A percentile compares a stretch with the other conserved stretches of the same genome.
phyloP scores from a whole-genome alignment of 1,140 invertebrate genomes.

The Babylonia areolata region DNA sequence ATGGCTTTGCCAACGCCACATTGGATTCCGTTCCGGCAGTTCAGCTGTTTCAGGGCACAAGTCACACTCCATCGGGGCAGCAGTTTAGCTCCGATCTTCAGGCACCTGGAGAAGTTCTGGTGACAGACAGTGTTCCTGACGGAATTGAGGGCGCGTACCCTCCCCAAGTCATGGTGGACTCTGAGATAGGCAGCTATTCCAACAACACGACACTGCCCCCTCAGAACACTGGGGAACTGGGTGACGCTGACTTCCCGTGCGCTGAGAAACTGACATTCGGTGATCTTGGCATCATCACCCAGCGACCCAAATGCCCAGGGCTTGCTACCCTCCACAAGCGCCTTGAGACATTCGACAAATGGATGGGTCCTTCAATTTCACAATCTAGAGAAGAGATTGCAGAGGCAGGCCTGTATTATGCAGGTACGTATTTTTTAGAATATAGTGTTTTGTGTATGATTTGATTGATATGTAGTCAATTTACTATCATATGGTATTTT shows the following conservation, averaged over 20 bases:
- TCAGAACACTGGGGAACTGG: too few relatives aligned
- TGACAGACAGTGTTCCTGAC: constrained; percentile 5
- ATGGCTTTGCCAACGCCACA: background rate
- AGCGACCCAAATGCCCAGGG: constrained; percentile 29
- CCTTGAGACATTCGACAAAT: background rate
- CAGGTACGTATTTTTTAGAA: constrained; percentile 44
- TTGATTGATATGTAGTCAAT: too few relatives aligned
- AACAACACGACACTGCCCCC: background rate
- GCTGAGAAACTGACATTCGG: constrained; percentile 23
- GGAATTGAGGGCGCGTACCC: constrained; percentile 16
- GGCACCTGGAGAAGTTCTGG: constrained; percentile 12
- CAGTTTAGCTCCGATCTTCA: background rate
- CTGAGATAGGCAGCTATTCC: background rate
- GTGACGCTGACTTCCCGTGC: background rate
- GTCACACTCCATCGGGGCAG: background rate
- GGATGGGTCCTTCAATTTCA: background rate
- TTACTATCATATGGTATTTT: too few relatives aligned
- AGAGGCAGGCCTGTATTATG: constrained; percentile 45
- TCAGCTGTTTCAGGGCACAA: background rate
- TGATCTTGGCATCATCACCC: constrained; percentile 14
- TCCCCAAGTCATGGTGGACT: background rate
- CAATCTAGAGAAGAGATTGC: constrained; percentile 34
- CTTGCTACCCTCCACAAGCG: background rate
- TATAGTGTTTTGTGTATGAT: too few relatives aligned
- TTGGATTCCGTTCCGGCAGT: background rate